phyloP scores from a whole-genome alignment of 1,140 invertebrate species.

The Matsumurasca onukii region DNA sequence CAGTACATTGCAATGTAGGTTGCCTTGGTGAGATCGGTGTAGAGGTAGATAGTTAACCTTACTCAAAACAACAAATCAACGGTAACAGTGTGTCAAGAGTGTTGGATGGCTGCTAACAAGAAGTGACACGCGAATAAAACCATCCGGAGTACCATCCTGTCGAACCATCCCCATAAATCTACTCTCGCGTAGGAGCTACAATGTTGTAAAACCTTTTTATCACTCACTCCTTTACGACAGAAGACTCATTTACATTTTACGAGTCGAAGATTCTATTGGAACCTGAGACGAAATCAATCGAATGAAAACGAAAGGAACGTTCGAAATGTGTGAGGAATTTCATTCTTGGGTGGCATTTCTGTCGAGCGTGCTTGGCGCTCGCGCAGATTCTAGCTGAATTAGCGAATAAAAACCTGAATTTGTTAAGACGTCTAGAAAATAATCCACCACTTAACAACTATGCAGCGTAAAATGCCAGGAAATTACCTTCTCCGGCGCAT shows the following conservation, averaged over 20 bases:
- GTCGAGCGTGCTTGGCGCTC: no score
- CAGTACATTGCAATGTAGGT: no score
- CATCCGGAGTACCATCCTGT: neutral
- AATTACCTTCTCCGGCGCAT: no score
- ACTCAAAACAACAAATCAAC: neutral
- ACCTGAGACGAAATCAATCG: neutral
- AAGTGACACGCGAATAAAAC: slow-evolving; percentile 20
- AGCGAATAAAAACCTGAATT: no score
- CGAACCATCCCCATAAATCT: slow-evolving; percentile 18
- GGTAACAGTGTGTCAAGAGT: neutral
- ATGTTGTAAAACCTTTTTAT: slow-evolving; percentile 19
- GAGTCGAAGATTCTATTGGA: slow-evolving; percentile 21
- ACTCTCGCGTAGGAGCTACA: neutral
- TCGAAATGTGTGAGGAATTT: neutral
- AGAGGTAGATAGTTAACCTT: no score
- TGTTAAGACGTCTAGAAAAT: no score
- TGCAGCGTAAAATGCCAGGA: no score
- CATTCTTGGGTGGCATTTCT: no score
- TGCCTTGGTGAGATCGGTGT: no score
- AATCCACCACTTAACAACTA: no score
- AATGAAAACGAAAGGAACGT: neutral
- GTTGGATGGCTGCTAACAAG: slow-evolving; percentile 3
- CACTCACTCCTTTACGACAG: neutral
- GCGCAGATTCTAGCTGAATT: no score
- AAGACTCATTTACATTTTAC: slow-evolving; percentile 22